Evolutionary conservation across 1,140 invertebrate species (phyloP), one percentile per base, ranked within the genome.

Genomic region (Antheraea mylitta): DNA sequence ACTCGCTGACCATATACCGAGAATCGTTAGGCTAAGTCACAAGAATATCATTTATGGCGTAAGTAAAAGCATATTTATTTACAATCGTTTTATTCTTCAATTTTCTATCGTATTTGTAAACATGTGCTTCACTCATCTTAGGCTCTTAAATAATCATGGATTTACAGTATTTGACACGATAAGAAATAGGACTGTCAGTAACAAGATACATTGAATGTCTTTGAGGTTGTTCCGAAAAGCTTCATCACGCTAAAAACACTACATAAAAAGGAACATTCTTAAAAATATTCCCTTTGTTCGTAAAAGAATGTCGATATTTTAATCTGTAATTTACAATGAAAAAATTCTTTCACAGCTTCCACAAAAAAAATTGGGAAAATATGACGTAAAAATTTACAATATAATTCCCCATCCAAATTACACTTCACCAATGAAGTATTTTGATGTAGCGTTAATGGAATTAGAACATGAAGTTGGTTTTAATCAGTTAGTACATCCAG

Each of bases 361-460:
- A 61, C 19, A 36, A 30, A 61, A 22, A 30, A 63, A 30, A 45
- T 63, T 68, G 53, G 22, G 59, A 0, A 65, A 65, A 48, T 38
- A 63, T 8, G 82, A 84, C 37, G 68, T 68, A 0, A 66, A 63
- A 18, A 90, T 94, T 7, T 63, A 74, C 8, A 74, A 75, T 53
- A 85, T 93, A 9, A 87, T 90, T 13, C 72, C 77, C 19, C 93
- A 94, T 87, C 93, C 93, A 6, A 66, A 91, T 10, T 94, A 93
- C 74, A 76, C 75, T 36, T 66, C 85, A 3, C 83, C 86, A 0
- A 75, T 68, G 10, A 82, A 91, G 58, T 94, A 95, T 77, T 80
- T 86, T 45, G 92, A 93, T 62, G 86, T 93, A 67, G 92, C 92
- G 0, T 37, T 93, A 0, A 66, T 93, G 11, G 76, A 88, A 72